Evolutionary conservation across 2,113 vertebrate species (phyloP).

Genomic region (Propithecus coquereli): DNA sequence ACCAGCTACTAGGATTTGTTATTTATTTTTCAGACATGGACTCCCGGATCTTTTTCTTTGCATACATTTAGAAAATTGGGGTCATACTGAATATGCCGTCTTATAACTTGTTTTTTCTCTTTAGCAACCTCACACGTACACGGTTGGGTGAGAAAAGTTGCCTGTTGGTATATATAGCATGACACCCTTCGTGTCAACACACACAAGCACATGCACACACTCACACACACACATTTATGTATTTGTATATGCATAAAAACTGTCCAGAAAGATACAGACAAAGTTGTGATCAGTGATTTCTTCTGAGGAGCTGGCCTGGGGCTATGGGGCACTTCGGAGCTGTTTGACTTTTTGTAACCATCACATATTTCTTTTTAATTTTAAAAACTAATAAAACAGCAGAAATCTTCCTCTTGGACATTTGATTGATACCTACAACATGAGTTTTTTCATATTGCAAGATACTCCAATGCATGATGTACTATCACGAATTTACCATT

Average conservation of each 20-base stretch:
- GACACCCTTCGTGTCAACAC: background rate
- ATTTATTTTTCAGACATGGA: background rate
- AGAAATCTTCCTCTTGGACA: background rate
- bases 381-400: background rate
- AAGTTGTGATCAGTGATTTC: too few species aligned
- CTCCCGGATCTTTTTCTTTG: background rate
- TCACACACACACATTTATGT: background rate
- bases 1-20: background rate
- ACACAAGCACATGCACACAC: background rate
- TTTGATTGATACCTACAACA: background rate
- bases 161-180: background rate
- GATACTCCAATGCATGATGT: rapidly evolving
- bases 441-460: background rate
- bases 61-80: background rate
- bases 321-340: rapidly evolving
- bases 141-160: constrained; percentile 36
- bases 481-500: rapidly evolving
- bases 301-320: background rate
- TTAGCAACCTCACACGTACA: background rate
- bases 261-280: background rate
- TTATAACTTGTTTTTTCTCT: constrained; percentile 11
- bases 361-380: background rate
- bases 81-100: rapidly evolving
- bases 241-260: background rate
- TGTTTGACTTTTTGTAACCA: background rate